Base-by-base conservation (phyloP, 2,797 vertebrate species). In the Crocodylus rhombifer region DNA sequence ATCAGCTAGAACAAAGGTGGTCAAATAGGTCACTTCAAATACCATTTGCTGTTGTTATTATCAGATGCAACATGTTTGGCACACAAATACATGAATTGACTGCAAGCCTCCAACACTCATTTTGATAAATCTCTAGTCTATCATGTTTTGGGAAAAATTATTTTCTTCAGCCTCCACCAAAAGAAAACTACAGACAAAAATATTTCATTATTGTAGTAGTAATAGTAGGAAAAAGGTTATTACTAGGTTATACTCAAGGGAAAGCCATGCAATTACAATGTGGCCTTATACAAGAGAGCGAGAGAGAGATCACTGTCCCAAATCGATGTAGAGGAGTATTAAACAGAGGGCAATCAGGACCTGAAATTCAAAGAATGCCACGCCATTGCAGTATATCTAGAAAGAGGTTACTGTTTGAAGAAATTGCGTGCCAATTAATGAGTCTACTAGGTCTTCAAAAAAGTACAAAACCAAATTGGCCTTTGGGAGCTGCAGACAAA, bases 31-130 rank as follows among this genome's bases (percentile, higher is more conserved):
- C 56, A 85, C 2, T 26, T 77, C 6, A 84, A 90, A 82, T 3
- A 86, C 60, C 3, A 78, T 80, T 92, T 94, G 60, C 30, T 82
- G 30, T 7, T 88, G 30, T 65, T 95, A 82, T 55, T 92, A 28
- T 25, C 17, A 33, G 16, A 6, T 64, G 51, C 4, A 82, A 90
- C 87, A 80, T 82, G 78, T 55, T 63, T 79, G 85, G 85, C 6
- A 7, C 14, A 58, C 17, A 89, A 74, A 67, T 64, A 74, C 33
- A 63, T 56, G 90, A 60, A 13, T 17, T 84, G 74, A 36, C 23
- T 62, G 4, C 56, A 90, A 90, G 56, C 2, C 14, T 86, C 89
- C 84, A 21, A 62, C 5, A 14, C 55, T 0, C 1, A 30, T 80
- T 60, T 93, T 14, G 33, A 78, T 90, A 87, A 89, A 20, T 3